Evolutionary conservation across 2,797 vertebrate genomes (phyloP), one percentile per base, ranked within the genome.

Genomic region (Myotis planiceps): DNA sequence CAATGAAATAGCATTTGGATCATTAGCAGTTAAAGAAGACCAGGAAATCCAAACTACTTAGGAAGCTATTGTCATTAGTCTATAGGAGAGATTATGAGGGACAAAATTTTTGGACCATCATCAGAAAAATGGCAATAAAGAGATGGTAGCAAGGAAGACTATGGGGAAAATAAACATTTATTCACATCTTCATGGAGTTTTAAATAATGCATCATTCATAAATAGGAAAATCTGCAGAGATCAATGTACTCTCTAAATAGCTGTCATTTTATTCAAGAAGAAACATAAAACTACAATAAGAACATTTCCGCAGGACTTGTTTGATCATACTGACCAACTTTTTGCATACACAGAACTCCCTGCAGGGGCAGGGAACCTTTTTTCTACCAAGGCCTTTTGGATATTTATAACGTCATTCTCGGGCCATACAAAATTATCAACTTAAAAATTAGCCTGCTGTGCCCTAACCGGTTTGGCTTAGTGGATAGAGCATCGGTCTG

Each of bases 1-100:
- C 90, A 96, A 55, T 79, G 60, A 92, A 92, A 83, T 85, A 34
- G 1, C 18, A 60, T 88, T 94, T 76, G 21, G 21, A 29, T 32
- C 32, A 92, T 88, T 76, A 94, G 15, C 68, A 32, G 3, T 78
- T 58, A 95, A 78, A 80, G 49, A 93, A 78, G 3, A 55, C 18
- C 29, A 83, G 25, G 63, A 95, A 85, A 93, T 69, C 6, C 9
- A 76, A 94, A 92, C 6, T 47, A 60, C 47, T 79, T 51, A 58
- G 39, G 68, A 92, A 88, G 29, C 7, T 66, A 60, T n/a, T 79
- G 71, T 47, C 21, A 29, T 63, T 39, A 68, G 39, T 72, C 32
- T 58, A 27, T 7, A 25, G 18, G 39, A 88, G 9, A 84, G 10
- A 58, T 75, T 34, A 68, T 58, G 9, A 82, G 51, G 23, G 55